A percentile compares a stretch with the other conserved stretches of the same genome.
phyloP scores from a whole-genome alignment of 2,113 vertebrate genomes.

The Tyrannus savana region DNA sequence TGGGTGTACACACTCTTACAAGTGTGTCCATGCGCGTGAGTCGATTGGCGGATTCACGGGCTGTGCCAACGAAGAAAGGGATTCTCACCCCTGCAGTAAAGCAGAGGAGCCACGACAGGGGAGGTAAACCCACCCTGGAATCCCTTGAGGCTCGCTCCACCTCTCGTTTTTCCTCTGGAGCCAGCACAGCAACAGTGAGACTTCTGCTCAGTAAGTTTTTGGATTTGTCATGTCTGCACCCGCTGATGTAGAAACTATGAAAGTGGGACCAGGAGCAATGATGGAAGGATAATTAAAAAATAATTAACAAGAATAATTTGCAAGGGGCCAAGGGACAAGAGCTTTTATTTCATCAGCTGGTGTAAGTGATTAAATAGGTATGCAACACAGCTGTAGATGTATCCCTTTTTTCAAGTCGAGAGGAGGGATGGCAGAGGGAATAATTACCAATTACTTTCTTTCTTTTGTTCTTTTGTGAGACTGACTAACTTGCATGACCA shows the following conservation, averaged over 20 bases:
- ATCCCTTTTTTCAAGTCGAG: neutral
- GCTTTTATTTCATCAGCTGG: constrained; percentile 66
- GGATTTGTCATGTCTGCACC: constrained; percentile 26
- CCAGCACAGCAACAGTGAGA: neutral
- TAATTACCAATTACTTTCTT: constrained; percentile 32
- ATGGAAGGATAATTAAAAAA: constrained; percentile 76
- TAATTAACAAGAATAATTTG: constrained; percentile 79
- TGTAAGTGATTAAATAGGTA: constrained; percentile 56
- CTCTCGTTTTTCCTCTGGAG: neutral
- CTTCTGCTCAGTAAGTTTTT: neutral
- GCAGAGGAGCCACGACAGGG: neutral
- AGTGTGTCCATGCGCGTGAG: fast-evolving
- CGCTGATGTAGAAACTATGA: constrained; percentile 62
- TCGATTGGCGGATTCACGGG: fast-evolving
- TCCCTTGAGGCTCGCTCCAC: neutral
- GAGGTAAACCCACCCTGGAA: neutral
- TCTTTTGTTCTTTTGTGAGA: constrained; percentile 34
- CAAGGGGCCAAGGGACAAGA: constrained; percentile 59
- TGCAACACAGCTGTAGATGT: constrained; percentile 9
- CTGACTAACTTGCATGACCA: constrained; percentile 11
- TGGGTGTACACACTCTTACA: fast-evolving
- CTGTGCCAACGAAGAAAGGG: neutral
- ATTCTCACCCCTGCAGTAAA: neutral
- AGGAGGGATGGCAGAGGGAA: neutral
- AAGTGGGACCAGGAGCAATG: constrained; percentile 50